phyloP scores from a whole-genome alignment of 1,140 invertebrate species.

The Eubasilissa regina region DNA sequence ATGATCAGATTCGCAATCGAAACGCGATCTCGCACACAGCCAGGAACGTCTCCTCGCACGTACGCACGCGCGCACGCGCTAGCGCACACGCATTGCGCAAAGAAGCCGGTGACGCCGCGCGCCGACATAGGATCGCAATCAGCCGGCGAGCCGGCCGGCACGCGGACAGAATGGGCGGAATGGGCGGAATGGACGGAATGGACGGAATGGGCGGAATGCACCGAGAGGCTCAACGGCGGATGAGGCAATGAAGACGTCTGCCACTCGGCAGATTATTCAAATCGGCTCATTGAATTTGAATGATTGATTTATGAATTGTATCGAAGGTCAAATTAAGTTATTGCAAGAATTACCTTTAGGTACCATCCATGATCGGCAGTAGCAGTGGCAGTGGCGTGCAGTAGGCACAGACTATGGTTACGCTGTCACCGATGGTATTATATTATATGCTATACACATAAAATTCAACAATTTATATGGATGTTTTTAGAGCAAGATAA shows the following conservation, averaged over 20 bases:
- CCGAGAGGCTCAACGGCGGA: not conserved
- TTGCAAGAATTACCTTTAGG: not conserved
- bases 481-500: too few species aligned
- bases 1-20: conserved; percentile 5
- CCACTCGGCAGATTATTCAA: not conserved
- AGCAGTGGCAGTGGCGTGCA: not conserved
- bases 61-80: too few species aligned
- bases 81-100: not conserved
- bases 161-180: conserved; percentile 5
- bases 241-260: conserved; percentile 15
- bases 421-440: too few species aligned
- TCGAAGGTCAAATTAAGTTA: conserved; percentile 10
- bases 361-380: not conserved
- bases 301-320: conserved; percentile 16
- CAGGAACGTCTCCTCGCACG: too few species aligned
- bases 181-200: too few species aligned
- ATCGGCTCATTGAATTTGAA: not conserved
- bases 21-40: not conserved
- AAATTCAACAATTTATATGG: too few species aligned
- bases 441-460: too few species aligned
- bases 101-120: conserved; percentile 6
- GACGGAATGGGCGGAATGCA: too few species aligned
- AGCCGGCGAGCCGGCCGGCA: not conserved
- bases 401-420: too few species aligned
- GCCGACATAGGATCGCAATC: conserved; percentile 14